Evolutionary conservation across 2,888 invertebrate genomes (phyloP).

Genomic region (Hirtodrosophila alboralis): DNA sequence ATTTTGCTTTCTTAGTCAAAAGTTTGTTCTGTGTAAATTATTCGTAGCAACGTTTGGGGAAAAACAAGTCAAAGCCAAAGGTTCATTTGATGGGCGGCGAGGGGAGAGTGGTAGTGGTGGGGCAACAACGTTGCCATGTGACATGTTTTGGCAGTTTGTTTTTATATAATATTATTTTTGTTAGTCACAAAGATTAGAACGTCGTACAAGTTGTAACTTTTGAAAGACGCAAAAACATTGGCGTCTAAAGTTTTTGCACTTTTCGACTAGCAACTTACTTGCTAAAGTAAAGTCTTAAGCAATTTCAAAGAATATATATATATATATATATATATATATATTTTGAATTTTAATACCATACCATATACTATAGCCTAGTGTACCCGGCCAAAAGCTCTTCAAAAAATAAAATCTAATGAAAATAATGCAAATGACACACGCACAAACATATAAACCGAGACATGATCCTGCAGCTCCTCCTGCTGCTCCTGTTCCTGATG

Average conservation of each 20-base stretch:
- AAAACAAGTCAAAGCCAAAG: constrained; percentile 67
- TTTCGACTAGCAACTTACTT: constrained; percentile 33
- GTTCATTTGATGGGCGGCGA: constrained; percentile 35
- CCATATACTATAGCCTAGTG: constrained; percentile 12
- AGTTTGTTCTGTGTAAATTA: constrained; percentile 75
- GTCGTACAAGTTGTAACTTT: constrained; percentile 75
- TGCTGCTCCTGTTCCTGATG: constrained; percentile 22
- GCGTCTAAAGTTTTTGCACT: constrained; percentile 59
- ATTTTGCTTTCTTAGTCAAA: constrained; percentile 61
- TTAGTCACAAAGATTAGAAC: constrained; percentile 69
- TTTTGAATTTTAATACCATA: constrained; percentile 47
- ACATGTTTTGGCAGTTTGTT: constrained; percentile 75
- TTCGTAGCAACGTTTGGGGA: constrained; percentile 62
- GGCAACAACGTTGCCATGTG: constrained; percentile 51
- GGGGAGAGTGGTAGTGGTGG: not conserved
- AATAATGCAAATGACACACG: constrained; percentile 73
- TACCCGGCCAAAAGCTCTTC: constrained; percentile 16
- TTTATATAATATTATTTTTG: constrained; percentile 43
- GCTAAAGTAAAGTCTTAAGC: constrained; percentile 28
- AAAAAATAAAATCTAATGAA: constrained; percentile 59
- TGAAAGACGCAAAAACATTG: constrained; percentile 62
- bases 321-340: no score
- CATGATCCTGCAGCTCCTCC: constrained; percentile 3
- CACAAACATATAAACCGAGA: constrained; percentile 35
- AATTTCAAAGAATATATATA: constrained; percentile 44